phyloP scores from a whole-genome alignment of 1,140 invertebrate genomes.

The Drosophila pseudoobscura region DNA sequence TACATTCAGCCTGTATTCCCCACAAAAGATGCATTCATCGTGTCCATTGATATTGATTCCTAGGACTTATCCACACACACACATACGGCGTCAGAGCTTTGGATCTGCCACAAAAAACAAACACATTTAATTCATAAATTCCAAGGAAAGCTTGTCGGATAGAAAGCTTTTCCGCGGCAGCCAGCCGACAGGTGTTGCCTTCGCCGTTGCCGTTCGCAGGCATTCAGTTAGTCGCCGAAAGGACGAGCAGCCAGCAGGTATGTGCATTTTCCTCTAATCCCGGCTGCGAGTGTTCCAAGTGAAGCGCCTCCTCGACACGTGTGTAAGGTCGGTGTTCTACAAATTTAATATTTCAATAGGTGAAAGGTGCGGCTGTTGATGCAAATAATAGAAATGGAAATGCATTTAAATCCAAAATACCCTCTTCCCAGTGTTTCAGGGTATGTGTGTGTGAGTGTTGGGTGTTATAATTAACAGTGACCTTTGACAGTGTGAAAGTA shows the following conservation, averaged over 20 bases:
- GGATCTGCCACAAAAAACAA: conserved; percentile 31
- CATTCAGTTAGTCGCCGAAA: conserved; percentile 55
- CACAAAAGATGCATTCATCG: neutral
- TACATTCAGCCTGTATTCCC: neutral
- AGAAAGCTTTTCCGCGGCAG: conserved; percentile 39
- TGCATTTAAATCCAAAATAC: neutral
- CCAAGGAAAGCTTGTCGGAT: conserved; percentile 46
- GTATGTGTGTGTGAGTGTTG: neutral
- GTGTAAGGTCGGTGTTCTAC: neutral
- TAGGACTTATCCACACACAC: conserved; percentile 6
- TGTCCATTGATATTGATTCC: conserved; percentile 58
- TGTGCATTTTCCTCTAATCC: conserved; percentile 10
- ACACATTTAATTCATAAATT: conserved; percentile 75
- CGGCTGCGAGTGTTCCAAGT: conserved; percentile 19
- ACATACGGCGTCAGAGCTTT: conserved; percentile 47
- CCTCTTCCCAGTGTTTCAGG: neutral
- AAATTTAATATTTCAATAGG: too few species aligned
- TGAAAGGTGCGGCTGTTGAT: too few species aligned
- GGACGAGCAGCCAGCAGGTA: conserved; percentile 71
- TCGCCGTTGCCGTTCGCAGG: neutral
- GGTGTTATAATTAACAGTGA: conserved; percentile 32
- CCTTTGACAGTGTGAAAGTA: too few species aligned
- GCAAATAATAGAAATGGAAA: neutral
- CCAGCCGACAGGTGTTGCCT: conserved; percentile 73
- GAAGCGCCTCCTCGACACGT: conserved; percentile 18